Conservation (phyloP, 2,113 vertebrate species). For the Vulpes lagopus region DNA sequence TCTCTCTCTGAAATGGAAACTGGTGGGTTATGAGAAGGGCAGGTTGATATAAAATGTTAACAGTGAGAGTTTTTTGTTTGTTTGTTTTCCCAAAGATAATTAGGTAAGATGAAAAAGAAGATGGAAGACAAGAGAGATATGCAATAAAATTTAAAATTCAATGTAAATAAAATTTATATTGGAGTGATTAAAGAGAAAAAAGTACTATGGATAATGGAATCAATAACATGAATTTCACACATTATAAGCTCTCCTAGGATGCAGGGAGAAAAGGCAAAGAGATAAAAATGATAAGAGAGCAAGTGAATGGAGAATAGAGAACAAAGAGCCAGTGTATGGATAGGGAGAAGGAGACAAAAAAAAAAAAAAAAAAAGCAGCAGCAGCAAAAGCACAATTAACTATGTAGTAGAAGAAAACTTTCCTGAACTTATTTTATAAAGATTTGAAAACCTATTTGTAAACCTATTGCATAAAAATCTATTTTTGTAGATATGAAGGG, state of each 20-base stretch:
- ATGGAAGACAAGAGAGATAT: not conserved
- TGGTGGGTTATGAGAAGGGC: not conserved
- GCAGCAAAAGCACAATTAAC: not conserved
- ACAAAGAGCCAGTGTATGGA: not conserved
- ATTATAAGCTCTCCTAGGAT: not conserved
- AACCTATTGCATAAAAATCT: not conserved
- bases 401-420: not conserved
- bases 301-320: not conserved
- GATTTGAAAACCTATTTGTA: not conserved
- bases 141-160: not conserved
- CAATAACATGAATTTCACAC: not conserved
- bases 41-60: not conserved
- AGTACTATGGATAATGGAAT: not conserved
- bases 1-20: not conserved
- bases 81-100: not conserved
- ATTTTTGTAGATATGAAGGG: not conserved
- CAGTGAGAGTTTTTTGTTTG: not conserved
- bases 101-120: constrained; percentile 14
- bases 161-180: not conserved
- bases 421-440: not conserved
- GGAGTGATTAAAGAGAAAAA: not conserved
- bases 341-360: not conserved
- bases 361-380: not conserved
- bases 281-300: not conserved
- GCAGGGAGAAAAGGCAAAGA: not conserved